These are phyloP conservation scores for Halichoerus grypus DNA, from an alignment of 2,113 vertebrate species.

Conservation along the genomic window DNA sequence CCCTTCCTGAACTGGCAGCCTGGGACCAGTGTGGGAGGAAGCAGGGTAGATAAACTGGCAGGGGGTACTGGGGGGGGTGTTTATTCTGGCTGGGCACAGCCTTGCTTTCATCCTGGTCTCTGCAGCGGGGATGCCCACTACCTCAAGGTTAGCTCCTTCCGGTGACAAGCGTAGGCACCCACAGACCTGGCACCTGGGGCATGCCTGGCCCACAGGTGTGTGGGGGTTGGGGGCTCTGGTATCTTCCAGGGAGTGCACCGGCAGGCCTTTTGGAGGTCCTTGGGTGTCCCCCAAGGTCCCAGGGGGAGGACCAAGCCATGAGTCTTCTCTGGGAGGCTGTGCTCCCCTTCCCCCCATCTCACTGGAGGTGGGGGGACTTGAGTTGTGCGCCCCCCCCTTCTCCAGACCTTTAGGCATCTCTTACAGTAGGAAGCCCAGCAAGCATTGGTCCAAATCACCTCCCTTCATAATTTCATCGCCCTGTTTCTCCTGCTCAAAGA, in stretches of 20 bases:
- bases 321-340: not conserved
- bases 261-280: not conserved
- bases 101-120: not conserved
- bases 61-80: not conserved
- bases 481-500: not conserved
- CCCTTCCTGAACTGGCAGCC: constrained; percentile 57
- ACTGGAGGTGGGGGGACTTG: not conserved
- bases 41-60: not conserved
- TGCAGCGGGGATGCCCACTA: not conserved
- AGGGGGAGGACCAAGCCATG: not conserved
- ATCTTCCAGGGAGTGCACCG: not conserved
- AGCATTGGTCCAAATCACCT: not conserved
- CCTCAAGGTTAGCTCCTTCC: constrained; percentile 91
- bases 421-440: constrained; percentile 9
- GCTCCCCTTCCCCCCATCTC: not conserved
- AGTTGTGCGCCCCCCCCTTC: not conserved
- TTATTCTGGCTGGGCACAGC: constrained; percentile 9
- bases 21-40: constrained; percentile 29
- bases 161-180: not conserved
- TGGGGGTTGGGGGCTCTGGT: not conserved
- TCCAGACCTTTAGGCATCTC: not conserved
- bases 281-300: not conserved
- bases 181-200: accelerated
- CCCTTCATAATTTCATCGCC: not conserved
- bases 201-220: not conserved